Base-by-base conservation (phyloP, 2,888 invertebrate species). In the Rhogogaster chlorosoma region DNA sequence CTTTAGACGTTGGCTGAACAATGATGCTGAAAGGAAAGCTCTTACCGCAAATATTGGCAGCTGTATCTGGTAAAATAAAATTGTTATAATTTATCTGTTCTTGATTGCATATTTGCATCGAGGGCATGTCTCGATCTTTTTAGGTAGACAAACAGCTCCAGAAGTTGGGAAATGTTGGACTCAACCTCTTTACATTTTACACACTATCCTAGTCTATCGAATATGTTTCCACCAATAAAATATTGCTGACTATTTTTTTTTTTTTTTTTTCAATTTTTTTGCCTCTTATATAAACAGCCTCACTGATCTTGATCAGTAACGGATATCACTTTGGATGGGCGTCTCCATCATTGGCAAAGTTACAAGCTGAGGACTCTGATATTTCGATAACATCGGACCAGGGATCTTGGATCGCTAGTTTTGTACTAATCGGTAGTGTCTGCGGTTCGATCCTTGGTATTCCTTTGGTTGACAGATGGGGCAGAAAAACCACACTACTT, bases 401-500 rank as follows among this genome's bases (percentile, higher is more conserved):
- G 29, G 85, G 57, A 42, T 77, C 84, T 3, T 89, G 87, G 89
- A n/a, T 88, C 7, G 87, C 84, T 12, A 75, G 67, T 32, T 86
- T 82, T 0, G 0, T 78, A 6, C 7, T 32, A 15, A 29, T 89
- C 7, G 89, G 89, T n/a, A 84, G 84, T 0, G 83, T 85, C n/a
- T n/a, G 88, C 4, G 89, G 89, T 18, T 85, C 89, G 22, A n/a
- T 88, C 29, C 0, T 85, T 18, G 45, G 84, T 7, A 86, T 77
- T 9, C 38, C 87, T 0, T 32, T 89, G 18, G 67, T 87, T 18
- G 85, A 89, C 49, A 75, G 29, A 0, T 87, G 88, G 32, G 89
- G 89, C 15, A 86, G 89, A 71, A 89, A 88, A 86, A 87, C 80
- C 85, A 86, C 86, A 12, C 84, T 89, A 12, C 86, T 84, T n/a